Evolutionary conservation across 2,113 vertebrate species (phyloP).

Genomic region (Centrocercus urophasianus): DNA sequence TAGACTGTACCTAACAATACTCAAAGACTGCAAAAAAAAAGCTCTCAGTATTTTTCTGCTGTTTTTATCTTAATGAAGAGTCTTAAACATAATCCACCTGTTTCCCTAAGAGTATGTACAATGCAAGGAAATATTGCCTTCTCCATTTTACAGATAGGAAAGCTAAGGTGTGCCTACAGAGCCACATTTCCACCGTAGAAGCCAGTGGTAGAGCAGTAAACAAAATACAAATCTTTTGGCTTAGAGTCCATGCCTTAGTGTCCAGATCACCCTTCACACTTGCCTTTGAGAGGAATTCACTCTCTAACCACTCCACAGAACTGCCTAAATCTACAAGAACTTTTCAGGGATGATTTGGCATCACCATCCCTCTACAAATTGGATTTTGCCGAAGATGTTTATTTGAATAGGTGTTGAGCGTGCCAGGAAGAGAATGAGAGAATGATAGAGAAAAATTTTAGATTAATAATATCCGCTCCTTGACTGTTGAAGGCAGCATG

Average conservation of each 20-base stretch:
- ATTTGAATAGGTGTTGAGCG: not conserved
- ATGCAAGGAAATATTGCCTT: not conserved
- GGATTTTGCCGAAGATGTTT: not conserved
- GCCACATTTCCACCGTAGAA: not conserved
- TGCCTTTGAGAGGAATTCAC: not conserved
- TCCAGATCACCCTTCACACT: not conserved
- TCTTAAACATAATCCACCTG: not conserved
- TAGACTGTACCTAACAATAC: not conserved
- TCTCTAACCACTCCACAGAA: not conserved
- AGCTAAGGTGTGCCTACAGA: not conserved
- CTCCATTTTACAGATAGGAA: not conserved
- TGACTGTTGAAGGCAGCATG: not conserved
- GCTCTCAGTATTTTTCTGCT: not conserved
- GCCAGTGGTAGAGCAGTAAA: not conserved
- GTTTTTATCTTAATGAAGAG: not conserved
- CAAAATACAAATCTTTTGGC: not conserved
- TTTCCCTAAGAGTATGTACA: not conserved
- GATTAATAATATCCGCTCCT: not conserved
- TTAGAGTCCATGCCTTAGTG: not conserved
- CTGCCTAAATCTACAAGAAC: not conserved
- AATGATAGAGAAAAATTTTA: not conserved
- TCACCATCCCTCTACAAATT: not conserved
- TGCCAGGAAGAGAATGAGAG: not conserved
- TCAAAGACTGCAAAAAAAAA: not conserved
- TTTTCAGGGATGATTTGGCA: not conserved